Evolutionary conservation across 2,797 vertebrate genomes (phyloP), one percentile per base, ranked within the genome.

Genomic region (Acanthopagrus latus): DNA sequence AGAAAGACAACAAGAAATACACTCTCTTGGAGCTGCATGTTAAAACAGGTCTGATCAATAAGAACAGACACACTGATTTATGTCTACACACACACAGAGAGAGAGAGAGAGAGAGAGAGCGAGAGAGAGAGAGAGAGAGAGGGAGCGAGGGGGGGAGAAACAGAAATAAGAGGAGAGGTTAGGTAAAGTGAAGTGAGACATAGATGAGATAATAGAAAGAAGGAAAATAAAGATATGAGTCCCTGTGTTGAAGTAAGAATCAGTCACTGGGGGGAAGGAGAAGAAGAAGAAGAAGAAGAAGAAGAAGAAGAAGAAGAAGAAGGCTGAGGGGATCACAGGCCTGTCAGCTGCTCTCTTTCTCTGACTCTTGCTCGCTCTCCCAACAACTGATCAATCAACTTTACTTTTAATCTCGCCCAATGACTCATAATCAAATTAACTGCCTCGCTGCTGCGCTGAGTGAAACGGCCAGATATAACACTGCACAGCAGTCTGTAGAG

Each of bases 371-470:
- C 17, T 70, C 13, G 14, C 76, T 86, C 79, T 64, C 66, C 64
- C 56, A 62, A 86, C 76, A 84, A 76, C 69, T 89, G 86, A 93
- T 94, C 92, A 94, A 94, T 95, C 93, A 94, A 69, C 85, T 90
- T 81, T 88, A 81, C 91, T 90, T 94, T 95, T 94, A 94, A 95
- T 94, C 89, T 94, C 54, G 25, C 73, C 78, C 85, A 94, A 85
- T 92, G 93, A 89, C 88, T 94, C 90, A 86, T 89, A 91, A 95
- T 94, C 84, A 91, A 89, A 92, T 93, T 67, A 92, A 88, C 82
- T 81, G 83, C 84, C 84, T 87, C 58, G 20, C 79, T 80, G 86
- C 78, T 1, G 5, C 52, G 7, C 66, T 70, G 48, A 21, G 52
- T 65, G 66, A 48, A 60, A 47, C 51, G 1, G 43, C 46, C 60